A percentile compares a stretch with the other conserved stretches of the same genome.
Evolutionary conservation across 2,888 invertebrate genomes (phyloP).

Genomic region (Pyrocoelia pectoralis): DNA sequence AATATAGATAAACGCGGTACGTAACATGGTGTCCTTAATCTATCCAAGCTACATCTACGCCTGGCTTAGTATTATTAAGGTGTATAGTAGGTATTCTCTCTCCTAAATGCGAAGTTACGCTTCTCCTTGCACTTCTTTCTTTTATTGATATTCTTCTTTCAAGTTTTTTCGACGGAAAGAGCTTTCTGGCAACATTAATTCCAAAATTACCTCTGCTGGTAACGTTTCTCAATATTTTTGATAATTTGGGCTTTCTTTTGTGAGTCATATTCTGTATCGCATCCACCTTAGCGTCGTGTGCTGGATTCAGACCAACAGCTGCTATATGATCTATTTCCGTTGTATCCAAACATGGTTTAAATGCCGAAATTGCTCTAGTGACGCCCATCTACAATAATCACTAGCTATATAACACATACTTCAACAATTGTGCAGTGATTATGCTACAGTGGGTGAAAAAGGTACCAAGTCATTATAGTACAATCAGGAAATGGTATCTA

Average conservation of each 20-base stretch:
- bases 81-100: neutral
- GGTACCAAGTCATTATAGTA: too few species aligned
- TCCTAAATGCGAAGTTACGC: neutral
- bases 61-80: neutral
- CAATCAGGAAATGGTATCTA: too few species aligned
- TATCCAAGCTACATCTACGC: slow-evolving; percentile 34
- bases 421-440: too few species aligned
- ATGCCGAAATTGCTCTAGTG: slow-evolving; percentile 77
- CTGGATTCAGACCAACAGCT: slow-evolving; percentile 74
- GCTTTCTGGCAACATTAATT: slow-evolving; percentile 50
- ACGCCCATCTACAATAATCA: slow-evolving; percentile 63
- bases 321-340: slow-evolving; percentile 50
- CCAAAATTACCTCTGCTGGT: slow-evolving; percentile 55
- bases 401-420: too few species aligned
- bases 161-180: slow-evolving; percentile 47
- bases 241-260: slow-evolving; percentile 50
- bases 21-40: slow-evolving; percentile 31
- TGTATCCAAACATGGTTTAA: slow-evolving; percentile 67
- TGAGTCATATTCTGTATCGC: slow-evolving; percentile 55
- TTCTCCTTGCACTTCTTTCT: slow-evolving; percentile 14
- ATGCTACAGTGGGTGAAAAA: too few species aligned
- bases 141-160: slow-evolving; percentile 37
- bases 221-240: slow-evolving; percentile 51
- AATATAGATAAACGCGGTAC: too few species aligned
- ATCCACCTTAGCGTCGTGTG: slow-evolving; percentile 64